Evolutionary conservation across 2,113 vertebrate genomes (phyloP), one percentile per base, ranked within the genome.

Genomic region (Oenanthe oenanthe): DNA sequence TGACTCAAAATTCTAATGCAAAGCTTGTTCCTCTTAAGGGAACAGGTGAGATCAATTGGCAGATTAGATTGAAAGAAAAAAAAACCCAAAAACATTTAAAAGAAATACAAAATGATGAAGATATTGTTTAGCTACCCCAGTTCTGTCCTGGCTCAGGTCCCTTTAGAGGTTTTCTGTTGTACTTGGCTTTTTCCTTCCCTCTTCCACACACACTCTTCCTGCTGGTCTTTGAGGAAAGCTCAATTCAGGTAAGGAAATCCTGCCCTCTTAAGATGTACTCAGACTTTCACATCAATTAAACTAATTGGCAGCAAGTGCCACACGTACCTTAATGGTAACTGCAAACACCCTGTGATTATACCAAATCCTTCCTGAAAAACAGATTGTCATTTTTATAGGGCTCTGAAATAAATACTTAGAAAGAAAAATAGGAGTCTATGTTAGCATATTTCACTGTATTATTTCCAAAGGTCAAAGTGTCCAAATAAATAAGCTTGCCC

Each of bases 281-380:
- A 89, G 43, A 45, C 36, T 91, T 93, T 72, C 85, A 57, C 51
- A 88, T 91, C 89, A 95, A 94, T 95, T 92, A 93, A 82, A 88
- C 29, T 86, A 88, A 95, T 93, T 92, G 88, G 88, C 83, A 91
- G 62, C 74, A 71, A 51, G 25, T 42, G 75, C 38, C 82, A 62
- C 85, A 53, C 1, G 0, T 65, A 82, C 62, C 85, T 93, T 85
- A 68, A 85, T 47, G 1, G 6, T 47, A 66, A 88, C 58, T 73
- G 43, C 61, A 89, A 72, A 94, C 77, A 60, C 42, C 9, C 48
- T 10, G 38, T 76, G 85, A 89, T 94, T 93, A 84, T 10, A 83
- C 4, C 48, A 88, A 96, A 95, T 73, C 67, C 71, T 68, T 50
- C 36, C 72, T 47, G 51, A 75, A 87, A 77, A 71, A 10, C 1